phyloP scores from a whole-genome alignment of 2,113 vertebrate genomes.

The Sakesphorus luctuosus region DNA sequence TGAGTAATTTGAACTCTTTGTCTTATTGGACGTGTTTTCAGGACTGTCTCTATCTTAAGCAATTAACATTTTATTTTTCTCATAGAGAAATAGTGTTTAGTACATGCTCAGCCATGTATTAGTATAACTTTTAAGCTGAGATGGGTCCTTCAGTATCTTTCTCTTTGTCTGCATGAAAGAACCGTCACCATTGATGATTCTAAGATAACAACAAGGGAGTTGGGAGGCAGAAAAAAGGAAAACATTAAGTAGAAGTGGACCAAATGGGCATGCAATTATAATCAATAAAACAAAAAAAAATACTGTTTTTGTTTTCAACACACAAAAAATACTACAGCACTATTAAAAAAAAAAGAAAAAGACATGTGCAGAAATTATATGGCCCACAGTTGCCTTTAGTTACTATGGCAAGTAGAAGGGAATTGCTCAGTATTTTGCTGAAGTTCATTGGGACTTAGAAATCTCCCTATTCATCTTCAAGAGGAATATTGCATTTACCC shows the following conservation, averaged over 20 bases:
- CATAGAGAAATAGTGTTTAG: background rate
- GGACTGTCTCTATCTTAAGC: background rate
- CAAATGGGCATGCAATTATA: background rate
- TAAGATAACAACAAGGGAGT: background rate
- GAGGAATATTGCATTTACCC: background rate
- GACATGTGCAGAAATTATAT: background rate
- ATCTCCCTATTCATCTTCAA: constrained; percentile 3
- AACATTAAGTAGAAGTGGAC: background rate
- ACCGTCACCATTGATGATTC: background rate
- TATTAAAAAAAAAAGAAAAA: background rate
- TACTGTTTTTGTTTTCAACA: background rate
- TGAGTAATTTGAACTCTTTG: constrained; percentile 12
- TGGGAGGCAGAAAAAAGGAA: background rate
- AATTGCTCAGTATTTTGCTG: background rate
- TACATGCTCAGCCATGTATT: background rate
- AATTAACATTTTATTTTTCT: background rate
- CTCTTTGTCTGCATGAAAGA: background rate
- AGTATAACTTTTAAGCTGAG: background rate
- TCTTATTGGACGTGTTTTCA: background rate
- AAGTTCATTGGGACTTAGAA: background rate
- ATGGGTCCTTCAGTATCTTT: background rate
- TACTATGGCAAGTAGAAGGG: background rate
- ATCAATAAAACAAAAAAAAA: background rate
- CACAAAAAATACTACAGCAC: background rate
- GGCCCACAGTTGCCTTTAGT: background rate